These are phyloP conservation scores for Bemisia tabaci DNA, from an alignment of 1,140 invertebrate genomes.

Conservation along the genomic window DNA sequence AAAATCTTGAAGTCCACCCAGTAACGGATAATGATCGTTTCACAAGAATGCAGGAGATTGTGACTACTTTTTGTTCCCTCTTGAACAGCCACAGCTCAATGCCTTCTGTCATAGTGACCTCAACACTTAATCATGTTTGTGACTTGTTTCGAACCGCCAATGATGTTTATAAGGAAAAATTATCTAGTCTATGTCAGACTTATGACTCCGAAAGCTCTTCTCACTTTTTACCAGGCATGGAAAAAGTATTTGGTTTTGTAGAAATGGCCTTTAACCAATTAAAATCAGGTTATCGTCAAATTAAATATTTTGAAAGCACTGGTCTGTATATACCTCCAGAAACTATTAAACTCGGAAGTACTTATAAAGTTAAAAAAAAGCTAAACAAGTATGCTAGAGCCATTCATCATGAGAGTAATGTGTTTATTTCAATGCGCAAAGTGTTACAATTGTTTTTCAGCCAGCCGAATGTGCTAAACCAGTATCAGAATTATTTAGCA, in stretches of 20 bases:
- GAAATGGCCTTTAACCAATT: not conserved
- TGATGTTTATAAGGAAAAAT: not conserved
- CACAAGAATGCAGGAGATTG: too few species aligned
- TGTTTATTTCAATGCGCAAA: not conserved
- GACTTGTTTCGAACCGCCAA: not conserved
- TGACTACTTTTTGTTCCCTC: not conserved
- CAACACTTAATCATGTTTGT: not conserved
- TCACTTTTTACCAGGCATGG: not conserved
- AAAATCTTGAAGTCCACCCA: not conserved
- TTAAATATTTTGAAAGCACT: not conserved
- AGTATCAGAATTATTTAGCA: not conserved
- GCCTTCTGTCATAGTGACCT: not conserved
- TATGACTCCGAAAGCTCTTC: not conserved
- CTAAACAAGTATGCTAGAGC: not conserved
- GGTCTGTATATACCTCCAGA: not conserved
- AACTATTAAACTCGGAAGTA: not conserved
- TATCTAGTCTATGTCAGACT: not conserved
- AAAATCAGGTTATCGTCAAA: not conserved
- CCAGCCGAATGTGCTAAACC: not conserved
- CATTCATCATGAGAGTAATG: not conserved
- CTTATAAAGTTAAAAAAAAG: not conserved
- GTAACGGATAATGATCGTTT: too few species aligned
- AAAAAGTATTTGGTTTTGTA: not conserved
- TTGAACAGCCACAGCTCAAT: not conserved
- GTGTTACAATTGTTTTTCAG: not conserved